Evolutionary conservation across 1,140 invertebrate genomes (phyloP), one percentile per base, ranked within the genome.

Genomic region (Bombus confusus): DNA sequence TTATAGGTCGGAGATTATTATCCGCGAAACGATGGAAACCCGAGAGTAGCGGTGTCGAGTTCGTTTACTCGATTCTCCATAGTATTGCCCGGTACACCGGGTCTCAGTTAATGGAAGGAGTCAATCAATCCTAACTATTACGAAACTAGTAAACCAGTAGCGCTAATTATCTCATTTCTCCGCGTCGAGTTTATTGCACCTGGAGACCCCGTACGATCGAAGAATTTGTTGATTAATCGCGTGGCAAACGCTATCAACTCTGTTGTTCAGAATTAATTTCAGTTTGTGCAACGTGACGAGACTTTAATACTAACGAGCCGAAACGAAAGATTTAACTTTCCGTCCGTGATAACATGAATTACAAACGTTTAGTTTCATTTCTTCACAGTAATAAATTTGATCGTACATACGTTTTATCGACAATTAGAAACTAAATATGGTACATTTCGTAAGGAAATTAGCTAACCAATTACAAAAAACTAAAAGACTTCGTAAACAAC

Each of bases 91-190:
- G 52, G 66, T 18, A 15, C 28, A 76, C 75, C 47, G n/a, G 43
- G 69, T 59, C 78, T 31, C 59, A 83, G 73, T 68, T 90, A 87
- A 90, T 90, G 79, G 81, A 84, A 89, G 80, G 75, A 91, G 83
- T 91, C 90, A 89, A 91, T 91, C 83, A 87, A 90, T 86, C 73
- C 85, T 76, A 13, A 62, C n/a, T 47, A n/a, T 15, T 47, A 68
- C 62, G 76, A 75, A 88, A 89, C 88, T 89, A 89, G 88, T 89
- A 87, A 90, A 85, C 64, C 73, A 52, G 69, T 76, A 66, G 47
- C 75, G 39, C 77, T 83, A 89, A 89, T 79, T 83, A 90, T 90
- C 86, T 81, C 78, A 76, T 90, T 89, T 78, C 78, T 71, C 52
- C 3, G 39, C 0, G 64, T 25, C 25, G 59, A 66, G 80, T 89